phyloP scores from a whole-genome alignment of 2,888 invertebrate genomes.

The Anarsia innoxiella region DNA sequence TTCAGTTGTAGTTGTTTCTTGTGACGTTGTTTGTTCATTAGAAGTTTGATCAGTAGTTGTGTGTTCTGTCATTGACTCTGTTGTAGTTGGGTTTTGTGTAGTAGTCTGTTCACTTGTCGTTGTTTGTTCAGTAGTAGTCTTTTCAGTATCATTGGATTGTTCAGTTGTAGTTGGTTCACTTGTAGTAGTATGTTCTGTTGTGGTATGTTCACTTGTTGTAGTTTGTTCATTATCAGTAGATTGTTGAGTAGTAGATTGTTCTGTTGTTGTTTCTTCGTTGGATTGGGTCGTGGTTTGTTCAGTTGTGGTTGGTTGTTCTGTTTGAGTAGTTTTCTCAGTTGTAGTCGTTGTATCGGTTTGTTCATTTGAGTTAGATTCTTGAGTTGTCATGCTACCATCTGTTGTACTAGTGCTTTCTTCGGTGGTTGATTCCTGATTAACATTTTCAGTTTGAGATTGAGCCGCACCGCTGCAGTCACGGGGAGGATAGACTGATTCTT shows the following conservation, averaged over 20 bases:
- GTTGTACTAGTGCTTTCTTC: conserved; percentile 20
- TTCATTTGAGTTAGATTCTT: conserved; percentile 21
- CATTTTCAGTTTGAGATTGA: conserved; percentile 38
- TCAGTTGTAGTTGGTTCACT: conserved; percentile 22
- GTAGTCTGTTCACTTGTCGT: conserved; percentile 21
- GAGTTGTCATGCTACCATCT: conserved; percentile 17
- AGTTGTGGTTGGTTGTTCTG: conserved; percentile 22
- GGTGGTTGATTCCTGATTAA: conserved; percentile 22
- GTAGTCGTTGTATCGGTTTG: conserved; percentile 25
- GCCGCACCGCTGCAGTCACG: conserved; percentile 52
- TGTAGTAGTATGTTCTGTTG: conserved; percentile 20
- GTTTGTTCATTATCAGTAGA: conserved; percentile 24
- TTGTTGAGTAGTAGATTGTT: conserved; percentile 15
- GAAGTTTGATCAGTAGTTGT: conserved; percentile 26
- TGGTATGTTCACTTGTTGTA: conserved; percentile 23
- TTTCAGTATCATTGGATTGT: conserved; percentile 25
- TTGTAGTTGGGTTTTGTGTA: conserved; percentile 17
- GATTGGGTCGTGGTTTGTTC: conserved; percentile 18
- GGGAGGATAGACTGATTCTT: conserved; percentile 78
- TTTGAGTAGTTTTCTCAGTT: conserved; percentile 26
- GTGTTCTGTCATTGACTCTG: conserved; percentile 17
- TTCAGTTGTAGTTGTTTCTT: too few species aligned
- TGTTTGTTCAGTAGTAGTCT: conserved; percentile 18
- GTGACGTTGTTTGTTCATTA: conserved; percentile 23
- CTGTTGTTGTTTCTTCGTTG: conserved; percentile 21